These are phyloP conservation scores for Oreochromis grahami DNA, from an alignment of 2,797 vertebrate species.

Conservation along the genomic window DNA sequence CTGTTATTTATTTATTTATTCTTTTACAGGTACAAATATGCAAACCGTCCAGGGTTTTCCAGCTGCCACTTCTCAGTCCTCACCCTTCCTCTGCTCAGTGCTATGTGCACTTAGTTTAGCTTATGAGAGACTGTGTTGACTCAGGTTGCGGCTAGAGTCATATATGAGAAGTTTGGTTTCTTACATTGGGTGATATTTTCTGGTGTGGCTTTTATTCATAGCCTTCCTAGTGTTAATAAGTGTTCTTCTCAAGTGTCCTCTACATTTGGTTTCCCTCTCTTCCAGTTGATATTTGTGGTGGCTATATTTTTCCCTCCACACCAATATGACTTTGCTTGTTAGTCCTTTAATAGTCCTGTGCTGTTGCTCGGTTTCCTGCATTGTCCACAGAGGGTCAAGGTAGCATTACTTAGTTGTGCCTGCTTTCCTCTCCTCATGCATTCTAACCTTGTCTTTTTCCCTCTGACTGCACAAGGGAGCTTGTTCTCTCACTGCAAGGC, in stretches of 20 bases:
- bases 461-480: conserved; percentile 36
- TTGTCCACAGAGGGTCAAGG: conserved; percentile 4
- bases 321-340: background rate
- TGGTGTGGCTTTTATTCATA: conserved; percentile 21
- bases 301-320: conserved; percentile 13
- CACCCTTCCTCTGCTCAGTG: conserved; percentile 57
- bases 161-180: conserved; percentile 35
- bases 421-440: conserved; percentile 15
- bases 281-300: background rate
- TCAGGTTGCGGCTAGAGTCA: conserved; percentile 22
- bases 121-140: conserved; percentile 27
- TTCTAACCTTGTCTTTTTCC: conserved; percentile 40
- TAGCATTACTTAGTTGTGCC: conserved; percentile 12
- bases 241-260: conserved; percentile 17
- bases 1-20: conserved; percentile 38
- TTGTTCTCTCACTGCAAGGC: conserved; percentile 37
- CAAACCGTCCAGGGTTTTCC: conserved; percentile 22
- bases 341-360: conserved; percentile 2
- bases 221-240: conserved; percentile 14
- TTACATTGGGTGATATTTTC: conserved; percentile 24
- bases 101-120: conserved; percentile 32
- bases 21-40: conserved; percentile 62
- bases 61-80: conserved; percentile 27
- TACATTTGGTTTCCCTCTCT: background rate
- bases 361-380: background rate